Evolutionary conservation across 2,888 invertebrate species (phyloP), one percentile per base, ranked within the genome.

Genomic region (Zygogramma bicolorata): DNA sequence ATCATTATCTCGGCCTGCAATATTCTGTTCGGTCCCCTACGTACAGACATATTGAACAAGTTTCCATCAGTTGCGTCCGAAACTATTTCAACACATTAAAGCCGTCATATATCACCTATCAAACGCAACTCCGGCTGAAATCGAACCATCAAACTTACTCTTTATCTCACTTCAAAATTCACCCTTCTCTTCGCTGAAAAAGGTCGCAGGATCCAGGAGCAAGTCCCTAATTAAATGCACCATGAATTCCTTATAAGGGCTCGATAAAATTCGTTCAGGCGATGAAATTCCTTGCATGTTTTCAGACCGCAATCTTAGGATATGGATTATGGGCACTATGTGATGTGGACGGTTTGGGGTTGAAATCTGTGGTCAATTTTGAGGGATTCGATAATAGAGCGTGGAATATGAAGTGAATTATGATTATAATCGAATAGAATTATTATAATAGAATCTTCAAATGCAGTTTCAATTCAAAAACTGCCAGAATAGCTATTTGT

Each of bases 211-310:
- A 69, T 29, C 31, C 25, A 46, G 42, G 65, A 69, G 38, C 27
- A 62, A 53, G 60, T 40, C 29, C 61, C 58, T 53, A 62, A 69
- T 69, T 61, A 73, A 70, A 67, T 67, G 70, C 72, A 71, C 70
- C 73, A 65, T 75, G 65, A 77, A 79, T 79, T 79, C 79, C 79
- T 77, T 70, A 71, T 73, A 63, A 68, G 73, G 65, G 71, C 66
- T 73, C 67, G 70, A 71, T 69, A 71, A 74, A 71, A 71, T 65
- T 71, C 71, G 65, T 68, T 74, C 53, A 53, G 53, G 65, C 68
- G 71, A 65, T 67, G 63, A 62, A 59, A 75, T 75, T 74, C 75
- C 73, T 66, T 22, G 68, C 46, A 75, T 74, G 58, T 68, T 71
- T 71, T 71, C 70, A 20, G 65, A 18, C 65, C 31, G 57, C 46